phyloP scores from a whole-genome alignment of 2,888 invertebrate genomes.

The Eristalis tenax region DNA sequence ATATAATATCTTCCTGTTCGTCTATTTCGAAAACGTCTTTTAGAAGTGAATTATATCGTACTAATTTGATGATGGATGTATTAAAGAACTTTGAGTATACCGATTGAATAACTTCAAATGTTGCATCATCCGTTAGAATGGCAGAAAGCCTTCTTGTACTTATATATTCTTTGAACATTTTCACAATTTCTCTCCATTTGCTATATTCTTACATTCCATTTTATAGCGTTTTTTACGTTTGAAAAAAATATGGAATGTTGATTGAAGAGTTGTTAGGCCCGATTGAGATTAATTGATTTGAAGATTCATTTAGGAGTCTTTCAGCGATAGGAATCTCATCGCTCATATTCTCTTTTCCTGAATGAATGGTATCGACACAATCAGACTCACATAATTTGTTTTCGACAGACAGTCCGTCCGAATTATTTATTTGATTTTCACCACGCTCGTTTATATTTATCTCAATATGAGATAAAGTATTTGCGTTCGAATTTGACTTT shows the following conservation, averaged over 20 bases:
- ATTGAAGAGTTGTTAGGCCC: neutral
- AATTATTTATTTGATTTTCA: neutral
- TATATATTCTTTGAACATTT: neutral
- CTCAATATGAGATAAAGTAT: constrained; percentile 9
- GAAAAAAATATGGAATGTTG: neutral
- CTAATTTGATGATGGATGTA: neutral
- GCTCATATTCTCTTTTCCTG: neutral
- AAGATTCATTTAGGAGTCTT: neutral
- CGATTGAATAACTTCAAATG: neutral
- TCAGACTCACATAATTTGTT: neutral
- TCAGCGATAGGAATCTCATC: neutral
- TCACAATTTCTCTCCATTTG: neutral
- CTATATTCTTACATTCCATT: constrained; percentile 1
- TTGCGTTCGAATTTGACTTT: constrained; percentile 8
- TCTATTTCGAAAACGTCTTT: neutral
- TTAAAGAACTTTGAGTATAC: constrained; percentile 4
- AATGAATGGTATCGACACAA: neutral
- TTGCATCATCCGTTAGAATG: neutral
- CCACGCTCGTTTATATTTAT: neutral
- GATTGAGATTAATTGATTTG: constrained; percentile 2
- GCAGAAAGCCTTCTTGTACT: neutral
- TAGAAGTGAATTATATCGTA: too few species aligned
- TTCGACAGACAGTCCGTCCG: neutral
- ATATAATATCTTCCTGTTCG: neutral
- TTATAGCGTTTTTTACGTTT: neutral